Evolutionary conservation across 2,113 vertebrate species (phyloP).

Genomic region (Neodon shergylaensis): DNA sequence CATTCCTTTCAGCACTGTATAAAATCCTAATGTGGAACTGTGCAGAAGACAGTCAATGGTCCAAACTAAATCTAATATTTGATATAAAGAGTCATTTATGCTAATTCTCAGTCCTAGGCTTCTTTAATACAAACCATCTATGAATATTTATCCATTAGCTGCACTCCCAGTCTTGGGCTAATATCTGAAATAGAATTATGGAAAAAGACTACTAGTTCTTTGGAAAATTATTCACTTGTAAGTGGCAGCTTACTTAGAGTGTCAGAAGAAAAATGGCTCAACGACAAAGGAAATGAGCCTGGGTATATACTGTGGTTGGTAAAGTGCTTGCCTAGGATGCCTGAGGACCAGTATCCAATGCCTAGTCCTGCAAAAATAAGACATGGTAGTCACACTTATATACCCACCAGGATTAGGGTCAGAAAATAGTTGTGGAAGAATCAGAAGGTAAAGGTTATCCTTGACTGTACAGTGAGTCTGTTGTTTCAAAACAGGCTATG

Average conservation of each 20-base stretch:
- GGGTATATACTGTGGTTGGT: neutral
- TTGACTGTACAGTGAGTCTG: neutral
- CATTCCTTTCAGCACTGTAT: neutral
- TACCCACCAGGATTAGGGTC: neutral
- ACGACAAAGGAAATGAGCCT: neutral
- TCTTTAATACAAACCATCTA: neutral
- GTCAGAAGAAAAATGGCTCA: neutral
- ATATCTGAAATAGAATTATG: constrained; percentile 32
- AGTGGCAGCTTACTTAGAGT: neutral
- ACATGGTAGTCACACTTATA: neutral
- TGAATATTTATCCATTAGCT: constrained; percentile 41
- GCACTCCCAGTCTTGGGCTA: neutral
- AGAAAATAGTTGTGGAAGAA: neutral
- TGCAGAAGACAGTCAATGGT: neutral
- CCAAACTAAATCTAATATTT: constrained; percentile 16
- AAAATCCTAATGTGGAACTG: neutral
- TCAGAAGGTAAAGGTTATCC: neutral
- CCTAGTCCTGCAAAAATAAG: neutral
- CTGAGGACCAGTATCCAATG: neutral
- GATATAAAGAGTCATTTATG: neutral
- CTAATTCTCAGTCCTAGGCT: neutral
- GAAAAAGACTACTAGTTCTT: neutral
- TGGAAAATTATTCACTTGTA: constrained; percentile 42
- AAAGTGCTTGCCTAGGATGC: neutral
- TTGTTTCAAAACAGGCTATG: neutral